Conservation (phyloP, 2,797 vertebrate genomes). For the Pantherophis vulpinus region DNA sequence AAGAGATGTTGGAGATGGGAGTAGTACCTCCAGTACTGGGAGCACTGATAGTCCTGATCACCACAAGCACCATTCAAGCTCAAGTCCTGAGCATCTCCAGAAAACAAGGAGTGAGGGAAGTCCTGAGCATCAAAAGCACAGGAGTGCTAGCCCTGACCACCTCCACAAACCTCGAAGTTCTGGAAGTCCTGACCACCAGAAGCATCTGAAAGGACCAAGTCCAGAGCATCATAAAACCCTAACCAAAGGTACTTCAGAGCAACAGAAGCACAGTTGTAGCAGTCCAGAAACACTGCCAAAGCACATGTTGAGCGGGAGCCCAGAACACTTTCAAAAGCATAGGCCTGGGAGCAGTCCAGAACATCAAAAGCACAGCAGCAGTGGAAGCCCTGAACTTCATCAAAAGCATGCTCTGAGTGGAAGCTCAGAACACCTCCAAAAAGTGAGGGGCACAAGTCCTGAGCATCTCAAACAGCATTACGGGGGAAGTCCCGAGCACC, state of each 20-base stretch:
- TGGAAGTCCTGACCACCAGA: constrained; percentile 81
- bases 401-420: constrained; percentile 77
- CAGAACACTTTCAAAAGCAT: constrained; percentile 87
- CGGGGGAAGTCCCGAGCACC: constrained; percentile 77
- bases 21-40: constrained; percentile 90
- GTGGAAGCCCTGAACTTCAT: constrained; percentile 76
- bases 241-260: constrained; percentile 75
- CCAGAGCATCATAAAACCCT: constrained; percentile 83
- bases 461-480: constrained; percentile 86
- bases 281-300: constrained; percentile 79
- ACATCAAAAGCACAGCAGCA: constrained; percentile 70
- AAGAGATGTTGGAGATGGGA: constrained; percentile 91
- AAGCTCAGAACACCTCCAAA: constrained; percentile 86
- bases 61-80: constrained; percentile 72
- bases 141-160: constrained; percentile 87
- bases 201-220: constrained; percentile 78
- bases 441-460: constrained; percentile 84
- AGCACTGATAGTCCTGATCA: constrained; percentile 92
- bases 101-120: constrained; percentile 76
- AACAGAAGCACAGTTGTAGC: constrained; percentile 78
- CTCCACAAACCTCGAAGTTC: constrained; percentile 84
- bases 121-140: constrained; percentile 80
- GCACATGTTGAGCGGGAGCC: constrained; percentile 79
- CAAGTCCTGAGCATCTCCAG: constrained; percentile 82
- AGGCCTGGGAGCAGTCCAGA: constrained; percentile 79